These are phyloP conservation scores for Patella caerulea DNA, from an alignment of 2,888 invertebrate genomes.

Conservation along the genomic window DNA sequence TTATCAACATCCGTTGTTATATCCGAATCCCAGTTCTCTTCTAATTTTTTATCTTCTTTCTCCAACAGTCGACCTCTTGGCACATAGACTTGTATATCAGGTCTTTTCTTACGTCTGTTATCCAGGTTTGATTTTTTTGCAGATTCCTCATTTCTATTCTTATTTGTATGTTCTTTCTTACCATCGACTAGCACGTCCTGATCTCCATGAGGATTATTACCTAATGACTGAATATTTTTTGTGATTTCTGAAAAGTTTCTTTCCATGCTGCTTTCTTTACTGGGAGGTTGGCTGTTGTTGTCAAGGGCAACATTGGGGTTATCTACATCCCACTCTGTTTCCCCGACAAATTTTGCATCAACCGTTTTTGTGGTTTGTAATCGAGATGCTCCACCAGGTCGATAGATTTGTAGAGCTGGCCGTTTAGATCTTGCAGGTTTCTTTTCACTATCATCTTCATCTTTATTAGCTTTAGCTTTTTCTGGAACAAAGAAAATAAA, in stretches of 20 bases:
- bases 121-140: slow-evolving; percentile 23
- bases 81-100: slow-evolving; percentile 60
- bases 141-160: slow-evolving; percentile 20
- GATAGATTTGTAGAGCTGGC: slow-evolving; percentile 52
- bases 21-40: slow-evolving; percentile 32
- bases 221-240: slow-evolving; percentile 4
- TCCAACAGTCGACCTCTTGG: slow-evolving; percentile 55
- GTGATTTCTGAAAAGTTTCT: slow-evolving; percentile 39
- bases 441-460: slow-evolving; percentile 33
- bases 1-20: slow-evolving; percentile 19
- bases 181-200: not conserved
- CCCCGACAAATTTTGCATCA: slow-evolving; percentile 20
- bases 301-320: not conserved
- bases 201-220: not conserved
- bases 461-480: slow-evolving; percentile 12
- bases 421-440: slow-evolving; percentile 35
- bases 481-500: not conserved
- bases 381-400: slow-evolving; percentile 47
- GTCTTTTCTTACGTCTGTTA: slow-evolving; percentile 43
- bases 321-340: slow-evolving; percentile 11
- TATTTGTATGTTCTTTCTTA: slow-evolving; percentile 5
- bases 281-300: slow-evolving; percentile 49
- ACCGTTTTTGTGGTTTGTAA: slow-evolving; percentile 34
- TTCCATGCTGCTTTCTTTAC: slow-evolving; percentile 48
- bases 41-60: slow-evolving; percentile 37